Percentiles rank a stretch among this genome's conserved stretches.
Evolutionary conservation across 2,113 vertebrate genomes (phyloP).

Genomic region (Sebastes schlegelii): DNA sequence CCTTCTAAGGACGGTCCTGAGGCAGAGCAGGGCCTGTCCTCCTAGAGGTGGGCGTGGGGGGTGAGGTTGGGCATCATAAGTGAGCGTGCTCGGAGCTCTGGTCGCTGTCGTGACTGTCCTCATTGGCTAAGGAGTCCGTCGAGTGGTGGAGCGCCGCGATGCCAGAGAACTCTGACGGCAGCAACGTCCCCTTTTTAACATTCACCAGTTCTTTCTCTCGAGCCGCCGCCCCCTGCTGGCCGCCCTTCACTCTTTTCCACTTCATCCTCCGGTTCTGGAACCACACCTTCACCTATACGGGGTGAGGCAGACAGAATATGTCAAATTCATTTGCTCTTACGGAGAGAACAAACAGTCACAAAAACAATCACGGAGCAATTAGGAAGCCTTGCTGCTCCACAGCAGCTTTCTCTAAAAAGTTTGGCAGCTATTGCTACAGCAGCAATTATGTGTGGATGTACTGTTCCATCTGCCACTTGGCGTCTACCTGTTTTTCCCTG

Average conservation of each 20-base stretch:
- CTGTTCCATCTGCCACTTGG: conserved; percentile 84
- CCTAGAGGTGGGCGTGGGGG: conserved; percentile 62
- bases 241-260: conserved; percentile 98
- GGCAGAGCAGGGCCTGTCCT: conserved; percentile 80
- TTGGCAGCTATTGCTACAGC: conserved; percentile 80
- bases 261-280: conserved; percentile 99
- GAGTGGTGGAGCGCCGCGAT: conserved; percentile 92
- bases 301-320: conserved; percentile 16
- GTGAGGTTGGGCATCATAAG: conserved; percentile 88
- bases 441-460: conserved; percentile 70
- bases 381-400: background rate
- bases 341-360: background rate
- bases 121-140: conserved; percentile 93
- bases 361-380: background rate
- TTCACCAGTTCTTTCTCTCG: conserved; percentile 98
- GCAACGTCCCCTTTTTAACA: conserved; percentile 96
- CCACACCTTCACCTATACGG: conserved; percentile 95
- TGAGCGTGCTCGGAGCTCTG: conserved; percentile 97
- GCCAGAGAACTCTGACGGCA: conserved; percentile 95
- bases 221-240: conserved; percentile 95
- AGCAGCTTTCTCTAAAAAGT: conserved; percentile 26
- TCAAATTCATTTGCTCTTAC: background rate
- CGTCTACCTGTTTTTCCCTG: conserved; percentile 83
- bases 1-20: conserved; percentile 86
- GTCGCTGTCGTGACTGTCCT: conserved; percentile 98